Evolutionary conservation across 2,888 invertebrate genomes (phyloP), one percentile per base, ranked within the genome.

Genomic region (Metopia argyrocephala): DNA sequence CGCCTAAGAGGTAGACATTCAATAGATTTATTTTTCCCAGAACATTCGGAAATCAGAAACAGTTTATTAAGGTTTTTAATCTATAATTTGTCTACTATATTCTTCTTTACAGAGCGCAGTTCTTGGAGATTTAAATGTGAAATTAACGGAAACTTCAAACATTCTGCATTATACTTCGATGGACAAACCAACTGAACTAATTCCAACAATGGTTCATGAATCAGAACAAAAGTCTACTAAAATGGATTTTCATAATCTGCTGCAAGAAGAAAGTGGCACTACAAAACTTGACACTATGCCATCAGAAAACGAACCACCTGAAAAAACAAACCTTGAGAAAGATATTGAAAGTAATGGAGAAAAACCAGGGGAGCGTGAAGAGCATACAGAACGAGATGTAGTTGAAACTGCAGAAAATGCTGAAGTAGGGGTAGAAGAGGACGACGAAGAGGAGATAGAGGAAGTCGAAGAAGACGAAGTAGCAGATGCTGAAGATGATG

Each of bases 381-480:
- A 31, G 69, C 56, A 3, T 57, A 69, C 45, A n/a, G 31, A 15
- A 50, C 38, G 56, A 70, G 71, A 61, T 15, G 69, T 46, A 6
- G 78, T 62, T 4, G 76, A 80, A 23, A 75, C 27, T 3, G 66
- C 74, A 15, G 21, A 52, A 9, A 76, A 65, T 27, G 79, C 54
- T 21, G 71, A 75, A 20, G 70, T 46, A 3, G 82, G 71, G 1
- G 74, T 45, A 7, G 71, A 66, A 2, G 57, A 69, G 20, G 74
- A 70, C 7, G 75, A 23, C 12, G 80, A 73, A 38, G 83, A 75
- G 23, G 65, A 50, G 0, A 75, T 59, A 4, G 78, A 54, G 5
- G 83, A 80, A 1, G 83, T 64, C 18, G 68, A 61, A 12, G 82
- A 61, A 7, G 79, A 21, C 5, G 50, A 38, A n/a, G 68, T 70